Evolutionary conservation across 2,888 invertebrate species (phyloP), one percentile per base, ranked within the genome.

Genomic region (Celastrina argiolus): DNA sequence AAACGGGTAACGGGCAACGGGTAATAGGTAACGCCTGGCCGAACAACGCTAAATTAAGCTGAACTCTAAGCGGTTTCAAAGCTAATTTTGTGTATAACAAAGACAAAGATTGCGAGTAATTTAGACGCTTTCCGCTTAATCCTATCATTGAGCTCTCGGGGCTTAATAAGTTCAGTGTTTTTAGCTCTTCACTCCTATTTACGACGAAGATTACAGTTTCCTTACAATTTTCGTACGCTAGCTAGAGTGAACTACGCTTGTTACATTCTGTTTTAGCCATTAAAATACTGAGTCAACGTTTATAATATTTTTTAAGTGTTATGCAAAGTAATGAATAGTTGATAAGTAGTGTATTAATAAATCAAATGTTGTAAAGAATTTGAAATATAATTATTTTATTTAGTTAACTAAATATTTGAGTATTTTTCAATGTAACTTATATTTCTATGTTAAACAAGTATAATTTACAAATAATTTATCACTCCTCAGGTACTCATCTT

Each of bases 31-130:
- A 26, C 51, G 51, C 51, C 51, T 51, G 51, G 51, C 51, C 51
- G 61, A 36, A 14, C 61, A 39, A 8, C 59, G 31, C 59, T 59
- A 31, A 34, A 59, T 59, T 59, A 59, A 31, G 59, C 59, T 16
- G 59, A 34, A 59, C 59, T 16, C 31, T 31, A 34, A 59, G 31
- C 16, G 59, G 34, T 16, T 34, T 59, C 34, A 51, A 51, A 51
- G 51, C 51, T 51, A 51, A 51, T 51, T 51, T 26, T 12, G 51
- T 51, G 51, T 51, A 28, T 28, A 5, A 51, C 51, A 51, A 51
- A 51, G 51, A 22, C 51, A 51, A 51, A 51, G 51, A 51, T 51
- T 26, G 51, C 26, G 51, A 51, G 51, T 26, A 51, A 51, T 51
- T 26, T 51, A 51, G 51, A 51, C 51, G 22, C 22, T 22, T 51